phyloP scores from a whole-genome alignment of 2,797 vertebrate genomes.

The Anolis apletophallus region DNA sequence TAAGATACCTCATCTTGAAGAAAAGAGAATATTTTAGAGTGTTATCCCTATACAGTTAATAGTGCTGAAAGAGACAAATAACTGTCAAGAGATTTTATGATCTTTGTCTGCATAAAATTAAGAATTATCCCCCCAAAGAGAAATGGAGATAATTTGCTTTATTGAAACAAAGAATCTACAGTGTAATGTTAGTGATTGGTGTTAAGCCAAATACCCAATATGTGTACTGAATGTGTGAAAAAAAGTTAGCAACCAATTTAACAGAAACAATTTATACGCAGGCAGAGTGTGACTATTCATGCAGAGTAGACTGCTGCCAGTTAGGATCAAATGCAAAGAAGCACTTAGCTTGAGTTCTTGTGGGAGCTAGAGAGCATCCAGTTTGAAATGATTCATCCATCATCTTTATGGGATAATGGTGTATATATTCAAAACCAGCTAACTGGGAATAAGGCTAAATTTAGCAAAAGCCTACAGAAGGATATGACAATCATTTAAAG shows the following conservation, averaged over 20 bases:
- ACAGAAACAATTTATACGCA: background rate
- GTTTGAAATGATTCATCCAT: background rate
- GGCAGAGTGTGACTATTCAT: background rate
- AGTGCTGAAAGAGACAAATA: background rate
- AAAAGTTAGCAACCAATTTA: background rate
- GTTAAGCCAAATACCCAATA: no score
- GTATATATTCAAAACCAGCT: background rate
- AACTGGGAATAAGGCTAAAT: background rate
- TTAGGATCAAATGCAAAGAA: background rate
- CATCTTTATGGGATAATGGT: background rate
- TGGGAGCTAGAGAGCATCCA: background rate
- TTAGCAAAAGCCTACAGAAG: background rate
- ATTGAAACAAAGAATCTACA: background rate
- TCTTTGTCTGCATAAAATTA: background rate
- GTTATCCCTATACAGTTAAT: background rate
- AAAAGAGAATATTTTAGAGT: background rate
- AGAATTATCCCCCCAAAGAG: background rate
- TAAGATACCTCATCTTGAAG: background rate
- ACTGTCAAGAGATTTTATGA: background rate
- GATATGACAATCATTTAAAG: background rate
- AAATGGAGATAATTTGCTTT: background rate
- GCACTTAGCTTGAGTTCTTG: background rate
- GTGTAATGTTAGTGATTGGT: background rate
- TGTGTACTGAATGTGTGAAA: background rate
- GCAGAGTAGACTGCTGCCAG: background rate